Evolutionary conservation across 2,113 vertebrate genomes (phyloP).

Genomic region (Micronycteris hirsuta): DNA sequence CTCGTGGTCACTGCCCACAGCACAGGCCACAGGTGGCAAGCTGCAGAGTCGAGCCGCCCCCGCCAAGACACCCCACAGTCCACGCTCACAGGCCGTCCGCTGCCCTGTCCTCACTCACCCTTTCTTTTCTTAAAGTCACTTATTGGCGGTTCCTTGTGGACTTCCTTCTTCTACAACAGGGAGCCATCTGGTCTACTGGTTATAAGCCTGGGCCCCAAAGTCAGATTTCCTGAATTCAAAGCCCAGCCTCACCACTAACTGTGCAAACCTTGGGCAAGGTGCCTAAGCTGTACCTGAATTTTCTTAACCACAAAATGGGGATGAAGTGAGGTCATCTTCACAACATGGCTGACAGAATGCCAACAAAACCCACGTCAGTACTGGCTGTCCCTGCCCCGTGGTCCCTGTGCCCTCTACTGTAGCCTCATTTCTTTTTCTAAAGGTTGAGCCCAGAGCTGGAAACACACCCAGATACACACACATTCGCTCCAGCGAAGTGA

Average conservation of each 20-base stretch:
- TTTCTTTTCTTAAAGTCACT: background rate
- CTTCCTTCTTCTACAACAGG: background rate
- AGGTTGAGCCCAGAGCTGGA: background rate
- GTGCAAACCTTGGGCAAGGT: background rate
- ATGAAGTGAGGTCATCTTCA: background rate
- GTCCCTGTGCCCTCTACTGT: background rate
- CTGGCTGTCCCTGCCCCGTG: background rate
- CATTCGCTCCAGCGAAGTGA: background rate
- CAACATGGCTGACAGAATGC: background rate
- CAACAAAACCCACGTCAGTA: fast-evolving
- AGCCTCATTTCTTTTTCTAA: background rate
- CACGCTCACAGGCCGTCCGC: fast-evolving
- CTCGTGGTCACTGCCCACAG: too few species aligned
- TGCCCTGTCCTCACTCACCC: background rate
- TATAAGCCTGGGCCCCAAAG: background rate
- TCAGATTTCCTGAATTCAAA: background rate
- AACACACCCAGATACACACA: background rate
- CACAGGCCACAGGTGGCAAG: background rate
- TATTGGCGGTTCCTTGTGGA: background rate
- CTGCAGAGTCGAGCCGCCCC: background rate
- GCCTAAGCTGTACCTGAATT: background rate
- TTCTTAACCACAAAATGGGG: background rate
- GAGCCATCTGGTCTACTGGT: background rate
- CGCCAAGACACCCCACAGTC: background rate
- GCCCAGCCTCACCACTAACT: fast-evolving